Percentiles rank a stretch among this genome's conserved stretches.
Conservation (phyloP, 2,888 invertebrate genomes). For the Pherbina coryleti region DNA sequence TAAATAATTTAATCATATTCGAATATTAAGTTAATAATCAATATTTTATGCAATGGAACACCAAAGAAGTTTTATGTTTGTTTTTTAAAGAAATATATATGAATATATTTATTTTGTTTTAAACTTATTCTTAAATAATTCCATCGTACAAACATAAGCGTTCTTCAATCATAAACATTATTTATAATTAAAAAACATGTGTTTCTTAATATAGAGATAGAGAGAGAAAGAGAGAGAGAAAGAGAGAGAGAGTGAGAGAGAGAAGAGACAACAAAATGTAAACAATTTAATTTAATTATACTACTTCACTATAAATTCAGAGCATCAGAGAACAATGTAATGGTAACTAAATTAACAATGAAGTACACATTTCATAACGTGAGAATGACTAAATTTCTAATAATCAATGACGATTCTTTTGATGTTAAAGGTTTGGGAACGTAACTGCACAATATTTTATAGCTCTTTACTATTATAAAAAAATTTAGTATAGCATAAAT, state of each 20-base stretch:
- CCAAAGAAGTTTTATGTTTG: slow-evolving; percentile 1
- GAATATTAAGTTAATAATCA: slow-evolving; percentile 16
- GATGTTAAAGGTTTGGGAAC: not conserved
- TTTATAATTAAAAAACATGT: not conserved
- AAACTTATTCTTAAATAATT: slow-evolving; percentile 1
- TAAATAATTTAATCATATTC: not conserved
- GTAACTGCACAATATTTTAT: not conserved
- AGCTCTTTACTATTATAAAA: not conserved
- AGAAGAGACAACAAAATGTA: too few relatives aligned
- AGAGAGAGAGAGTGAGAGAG: not conserved
- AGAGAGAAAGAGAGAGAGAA: slow-evolving; percentile 15
- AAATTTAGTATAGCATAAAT: not conserved
- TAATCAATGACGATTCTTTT: not conserved
- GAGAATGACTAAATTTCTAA: too few relatives aligned
- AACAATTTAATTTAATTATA: not conserved
- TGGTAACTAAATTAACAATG: not conserved
- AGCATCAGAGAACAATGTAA: slow-evolving; percentile 3
- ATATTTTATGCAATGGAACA: slow-evolving; percentile 26
- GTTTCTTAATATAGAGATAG: slow-evolving; percentile 4
- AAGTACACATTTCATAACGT: not conserved
- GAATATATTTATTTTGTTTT: slow-evolving; percentile 1
- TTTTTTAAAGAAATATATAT: not conserved
- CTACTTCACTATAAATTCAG: not conserved
- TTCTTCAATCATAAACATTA: too few relatives aligned
- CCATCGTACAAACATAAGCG: not conserved